A percentile compares a stretch with the other conserved stretches of the same genome.
Conservation (phyloP, 2,888 invertebrate genomes). For the Pilophorus perplexus region DNA sequence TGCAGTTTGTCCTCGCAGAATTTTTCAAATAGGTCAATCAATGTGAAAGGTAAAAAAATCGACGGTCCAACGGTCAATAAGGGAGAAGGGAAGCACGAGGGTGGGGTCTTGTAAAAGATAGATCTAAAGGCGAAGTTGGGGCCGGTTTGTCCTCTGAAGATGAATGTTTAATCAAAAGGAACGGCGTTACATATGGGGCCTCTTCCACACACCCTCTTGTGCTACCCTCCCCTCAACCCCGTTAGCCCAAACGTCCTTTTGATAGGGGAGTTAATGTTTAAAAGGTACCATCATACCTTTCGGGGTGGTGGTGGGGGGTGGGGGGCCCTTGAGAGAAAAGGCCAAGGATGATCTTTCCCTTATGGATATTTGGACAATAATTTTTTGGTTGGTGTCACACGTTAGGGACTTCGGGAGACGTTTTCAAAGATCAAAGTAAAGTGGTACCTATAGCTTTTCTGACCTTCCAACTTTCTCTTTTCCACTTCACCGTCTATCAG, state of each 20-base stretch:
- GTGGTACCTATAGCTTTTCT: neutral
- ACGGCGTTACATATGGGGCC: constrained; percentile 33
- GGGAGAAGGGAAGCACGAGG: neutral
- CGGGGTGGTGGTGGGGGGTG: no score
- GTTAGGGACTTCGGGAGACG: neutral
- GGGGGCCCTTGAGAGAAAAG: constrained; percentile 2
- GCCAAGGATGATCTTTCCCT: constrained; percentile 12
- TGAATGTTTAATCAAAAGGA: constrained; percentile 41
- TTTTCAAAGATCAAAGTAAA: constrained; percentile 27
- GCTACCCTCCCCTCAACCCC: no score
- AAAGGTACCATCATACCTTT: constrained; percentile 29
- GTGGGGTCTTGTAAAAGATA: constrained; percentile 33
- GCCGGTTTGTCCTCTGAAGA: constrained; percentile 29
- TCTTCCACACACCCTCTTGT: no score
- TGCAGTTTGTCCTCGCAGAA: neutral
- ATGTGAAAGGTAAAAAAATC: constrained; percentile 5
- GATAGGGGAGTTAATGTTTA: constrained; percentile 37
- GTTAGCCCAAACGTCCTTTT: constrained; percentile 4
- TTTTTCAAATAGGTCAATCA: constrained; percentile 8
- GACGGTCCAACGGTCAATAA: constrained; percentile 20
- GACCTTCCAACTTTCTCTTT: constrained; percentile 1
- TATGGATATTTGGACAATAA: constrained; percentile 34
- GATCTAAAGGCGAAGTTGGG: constrained; percentile 33
- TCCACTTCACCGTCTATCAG: no score
- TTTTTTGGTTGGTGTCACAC: constrained; percentile 36